These are phyloP conservation scores for Gila robusta DNA, from an alignment of 2,797 vertebrate species.

Conservation along the genomic window DNA sequence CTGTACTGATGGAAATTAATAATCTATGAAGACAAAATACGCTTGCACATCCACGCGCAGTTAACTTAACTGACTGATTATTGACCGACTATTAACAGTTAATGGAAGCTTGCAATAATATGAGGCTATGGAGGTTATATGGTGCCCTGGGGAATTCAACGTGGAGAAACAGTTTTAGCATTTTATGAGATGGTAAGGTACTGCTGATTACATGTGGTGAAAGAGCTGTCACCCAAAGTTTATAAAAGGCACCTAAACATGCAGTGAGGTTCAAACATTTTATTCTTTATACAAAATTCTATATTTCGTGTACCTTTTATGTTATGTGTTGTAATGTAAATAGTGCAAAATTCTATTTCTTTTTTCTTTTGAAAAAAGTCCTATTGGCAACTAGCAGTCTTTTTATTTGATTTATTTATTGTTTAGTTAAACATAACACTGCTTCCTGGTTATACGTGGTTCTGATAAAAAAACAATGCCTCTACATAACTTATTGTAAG, in stretches of 20 bases:
- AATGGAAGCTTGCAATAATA: constrained; percentile 54
- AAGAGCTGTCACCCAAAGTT: background rate
- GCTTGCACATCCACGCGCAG: constrained; percentile 26
- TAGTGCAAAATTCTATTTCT: too few species aligned
- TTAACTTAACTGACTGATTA: constrained; percentile 57
- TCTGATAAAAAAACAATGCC: background rate
- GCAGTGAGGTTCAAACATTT: background rate
- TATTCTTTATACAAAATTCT: background rate
- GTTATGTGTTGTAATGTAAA: too few species aligned
- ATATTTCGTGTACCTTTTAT: background rate
- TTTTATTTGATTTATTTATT: background rate
- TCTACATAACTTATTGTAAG: background rate
- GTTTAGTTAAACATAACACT: background rate
- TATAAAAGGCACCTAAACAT: background rate
- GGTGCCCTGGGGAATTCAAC: constrained; percentile 26
- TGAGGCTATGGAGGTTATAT: constrained; percentile 50
- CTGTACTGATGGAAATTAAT: constrained; percentile 41
- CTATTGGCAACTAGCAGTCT: background rate
- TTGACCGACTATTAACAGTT: constrained; percentile 60
- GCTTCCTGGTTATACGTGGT: background rate
- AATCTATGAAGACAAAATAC: constrained; percentile 36
- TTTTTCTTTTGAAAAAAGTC: background rate
- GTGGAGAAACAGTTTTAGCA: constrained; percentile 16
- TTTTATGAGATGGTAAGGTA: constrained; percentile 20
- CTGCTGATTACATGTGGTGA: constrained; percentile 20